Evolutionary conservation across 2,797 vertebrate genomes (phyloP).

Genomic region (Syngnathus acus): DNA sequence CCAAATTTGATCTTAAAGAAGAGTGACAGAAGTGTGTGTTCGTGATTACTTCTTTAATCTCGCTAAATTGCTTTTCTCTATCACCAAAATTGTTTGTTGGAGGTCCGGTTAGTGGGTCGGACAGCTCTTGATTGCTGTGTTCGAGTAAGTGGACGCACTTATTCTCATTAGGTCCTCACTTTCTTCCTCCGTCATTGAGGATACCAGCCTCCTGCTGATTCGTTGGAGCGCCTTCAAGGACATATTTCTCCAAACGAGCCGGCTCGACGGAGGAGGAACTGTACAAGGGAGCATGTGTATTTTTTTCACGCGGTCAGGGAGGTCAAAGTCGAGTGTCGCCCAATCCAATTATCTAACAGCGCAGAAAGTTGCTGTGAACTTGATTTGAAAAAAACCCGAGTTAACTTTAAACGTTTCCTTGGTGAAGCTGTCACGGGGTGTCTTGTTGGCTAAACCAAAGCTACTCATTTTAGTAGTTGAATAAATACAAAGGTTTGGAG

Average conservation of each 20-base stretch:
- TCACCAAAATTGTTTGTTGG: neutral
- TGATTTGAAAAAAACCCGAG: neutral
- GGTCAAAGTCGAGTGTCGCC: neutral
- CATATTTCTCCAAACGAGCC: slow-evolving; percentile 19
- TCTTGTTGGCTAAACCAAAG: neutral
- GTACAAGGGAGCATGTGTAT: neutral
- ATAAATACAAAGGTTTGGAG: too few species aligned
- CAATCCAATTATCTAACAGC: neutral
- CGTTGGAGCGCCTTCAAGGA: neutral
- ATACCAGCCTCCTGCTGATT: neutral
- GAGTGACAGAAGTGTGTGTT: neutral
- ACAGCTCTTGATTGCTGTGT: neutral
- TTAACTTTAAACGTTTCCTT: neutral
- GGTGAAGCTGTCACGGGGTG: neutral
- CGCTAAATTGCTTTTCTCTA: neutral
- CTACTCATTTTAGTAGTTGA: neutral
- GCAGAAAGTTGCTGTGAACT: neutral
- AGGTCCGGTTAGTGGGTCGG: neutral
- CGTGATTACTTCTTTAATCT: neutral
- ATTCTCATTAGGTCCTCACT: neutral
- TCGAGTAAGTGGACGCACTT: neutral
- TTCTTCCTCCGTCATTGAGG: neutral
- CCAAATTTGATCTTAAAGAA: neutral
- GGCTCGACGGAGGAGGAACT: neutral
- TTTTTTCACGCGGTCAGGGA: neutral